phyloP scores from a whole-genome alignment of 2,888 invertebrate genomes.

The Drosophila ustulata region DNA sequence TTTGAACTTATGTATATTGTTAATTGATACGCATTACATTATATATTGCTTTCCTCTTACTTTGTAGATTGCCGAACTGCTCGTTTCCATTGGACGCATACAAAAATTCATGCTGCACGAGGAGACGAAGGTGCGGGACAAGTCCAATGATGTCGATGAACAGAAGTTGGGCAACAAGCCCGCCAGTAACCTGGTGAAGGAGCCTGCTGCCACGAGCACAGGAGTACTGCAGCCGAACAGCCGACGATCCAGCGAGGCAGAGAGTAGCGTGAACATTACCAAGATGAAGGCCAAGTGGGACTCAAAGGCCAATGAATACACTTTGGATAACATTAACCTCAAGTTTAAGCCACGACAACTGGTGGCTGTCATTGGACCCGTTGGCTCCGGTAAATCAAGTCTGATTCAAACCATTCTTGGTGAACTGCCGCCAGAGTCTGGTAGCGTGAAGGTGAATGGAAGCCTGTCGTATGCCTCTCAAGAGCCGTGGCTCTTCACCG shows the following conservation, averaged over 20 bases:
- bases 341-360: conserved; percentile 88
- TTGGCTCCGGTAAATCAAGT: conserved; percentile 89
- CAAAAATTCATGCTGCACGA: conserved; percentile 88
- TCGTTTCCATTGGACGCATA: conserved; percentile 87
- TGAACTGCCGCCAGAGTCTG: conserved; percentile 86
- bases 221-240: conserved; percentile 70
- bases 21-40: not conserved
- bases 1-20: too few relatives aligned
- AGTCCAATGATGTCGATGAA: conserved; percentile 72
- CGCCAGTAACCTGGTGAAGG: conserved; percentile 61
- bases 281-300: conserved; percentile 90
- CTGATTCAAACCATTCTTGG: conserved; percentile 86
- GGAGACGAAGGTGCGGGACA: conserved; percentile 86
- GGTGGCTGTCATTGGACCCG: conserved; percentile 90
- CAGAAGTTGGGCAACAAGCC: conserved; percentile 53
- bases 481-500: conserved; percentile 94
- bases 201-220: conserved; percentile 60
- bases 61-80: conserved; percentile 86
- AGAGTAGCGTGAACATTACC: conserved; percentile 86
- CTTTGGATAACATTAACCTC: conserved; percentile 88
- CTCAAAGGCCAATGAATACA: conserved; percentile 87
- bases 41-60: not conserved
- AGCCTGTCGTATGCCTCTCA: conserved; percentile 91
- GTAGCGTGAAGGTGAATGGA: conserved; percentile 87
- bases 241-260: conserved; percentile 66